These are phyloP conservation scores for Columba livia DNA, from an alignment of 2,113 vertebrate species.

Conservation along the genomic window DNA sequence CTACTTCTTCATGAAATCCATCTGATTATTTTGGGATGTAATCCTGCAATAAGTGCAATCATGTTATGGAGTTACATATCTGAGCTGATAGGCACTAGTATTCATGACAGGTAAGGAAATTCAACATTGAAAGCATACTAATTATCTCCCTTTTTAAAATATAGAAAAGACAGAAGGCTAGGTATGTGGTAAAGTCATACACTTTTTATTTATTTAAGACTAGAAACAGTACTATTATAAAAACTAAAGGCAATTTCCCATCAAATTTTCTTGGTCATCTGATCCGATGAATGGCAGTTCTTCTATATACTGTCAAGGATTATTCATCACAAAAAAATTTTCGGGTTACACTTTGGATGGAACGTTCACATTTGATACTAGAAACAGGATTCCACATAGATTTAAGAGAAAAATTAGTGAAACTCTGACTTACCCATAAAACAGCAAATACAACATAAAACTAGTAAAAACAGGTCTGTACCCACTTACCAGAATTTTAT, in stretches of 20 bases:
- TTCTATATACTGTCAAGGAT: not conserved
- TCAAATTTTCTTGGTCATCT: not conserved
- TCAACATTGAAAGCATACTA: not conserved
- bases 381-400: not conserved
- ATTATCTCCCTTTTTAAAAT: not conserved
- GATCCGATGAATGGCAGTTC: not conserved
- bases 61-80: not conserved
- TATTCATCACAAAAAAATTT: not conserved
- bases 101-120: not conserved
- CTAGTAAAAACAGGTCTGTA: not conserved
- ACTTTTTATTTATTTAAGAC: not conserved
- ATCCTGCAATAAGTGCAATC: not conserved
- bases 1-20: not conserved
- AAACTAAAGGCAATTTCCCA: not conserved
- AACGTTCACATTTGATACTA: not conserved
- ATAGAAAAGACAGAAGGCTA: not conserved
- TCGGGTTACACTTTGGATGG: not conserved
- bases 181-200: not conserved
- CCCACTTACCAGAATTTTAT: not conserved
- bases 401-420: not conserved
- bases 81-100: rapidly evolving
- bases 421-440: not conserved
- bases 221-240: not conserved
- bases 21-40: not conserved
- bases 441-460: not conserved